A percentile compares a stretch with the other conserved stretches of the same genome.
Conservation (phyloP, 1,140 invertebrate genomes). For the Bombus ignitus region DNA sequence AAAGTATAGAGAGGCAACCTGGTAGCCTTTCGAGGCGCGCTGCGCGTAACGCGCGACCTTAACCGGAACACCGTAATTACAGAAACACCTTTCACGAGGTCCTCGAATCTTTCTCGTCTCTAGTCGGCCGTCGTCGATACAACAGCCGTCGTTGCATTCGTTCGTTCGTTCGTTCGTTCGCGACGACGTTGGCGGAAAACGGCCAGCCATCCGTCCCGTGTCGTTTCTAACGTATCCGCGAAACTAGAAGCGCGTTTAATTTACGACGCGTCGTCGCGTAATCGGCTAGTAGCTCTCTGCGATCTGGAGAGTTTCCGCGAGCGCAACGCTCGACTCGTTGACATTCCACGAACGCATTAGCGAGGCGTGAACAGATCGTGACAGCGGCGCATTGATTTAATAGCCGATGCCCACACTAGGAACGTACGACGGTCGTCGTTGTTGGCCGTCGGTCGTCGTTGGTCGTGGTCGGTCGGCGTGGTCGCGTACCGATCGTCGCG, state of each 20-base stretch:
- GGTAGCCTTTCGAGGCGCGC: constrained; percentile 3
- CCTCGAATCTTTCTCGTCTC: neutral
- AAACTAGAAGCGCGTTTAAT: neutral
- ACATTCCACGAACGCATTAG: constrained; percentile 75
- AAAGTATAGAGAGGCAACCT: constrained; percentile 32
- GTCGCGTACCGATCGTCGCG: neutral
- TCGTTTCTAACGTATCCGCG: neutral
- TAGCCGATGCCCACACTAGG: constrained; percentile 78
- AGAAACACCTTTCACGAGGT: constrained; percentile 48
- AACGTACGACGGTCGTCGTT: constrained; percentile 48
- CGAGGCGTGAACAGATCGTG: constrained; percentile 79
- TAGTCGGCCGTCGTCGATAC: neutral
- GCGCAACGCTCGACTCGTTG: constrained; percentile 60
- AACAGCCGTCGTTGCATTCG: neutral
- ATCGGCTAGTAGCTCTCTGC: neutral
- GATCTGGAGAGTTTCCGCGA: constrained; percentile 32
- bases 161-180: neutral
- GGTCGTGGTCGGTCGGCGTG: neutral
- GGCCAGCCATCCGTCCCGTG: too few species aligned
- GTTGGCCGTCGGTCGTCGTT: neutral
- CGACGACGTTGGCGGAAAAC: too few species aligned
- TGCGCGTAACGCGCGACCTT: constrained; percentile 47
- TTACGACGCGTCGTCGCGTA: neutral
- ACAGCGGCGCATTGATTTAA: constrained; percentile 81
- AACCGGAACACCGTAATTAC: constrained; percentile 54